Conservation (phyloP, 1,140 invertebrate species). For the Nymphalis io region DNA sequence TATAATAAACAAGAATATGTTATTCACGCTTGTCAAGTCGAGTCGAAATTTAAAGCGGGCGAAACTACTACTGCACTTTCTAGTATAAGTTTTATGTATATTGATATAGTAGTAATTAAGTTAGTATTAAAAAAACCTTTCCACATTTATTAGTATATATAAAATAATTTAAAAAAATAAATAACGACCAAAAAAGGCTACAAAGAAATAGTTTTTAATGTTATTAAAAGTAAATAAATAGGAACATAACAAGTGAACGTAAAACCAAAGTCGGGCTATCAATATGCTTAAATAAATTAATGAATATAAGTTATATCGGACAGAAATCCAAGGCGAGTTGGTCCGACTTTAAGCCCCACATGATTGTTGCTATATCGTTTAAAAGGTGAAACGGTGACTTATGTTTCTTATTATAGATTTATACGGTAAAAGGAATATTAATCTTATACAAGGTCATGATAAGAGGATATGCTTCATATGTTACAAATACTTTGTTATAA, state of each 20-base stretch:
- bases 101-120: too few relatives aligned
- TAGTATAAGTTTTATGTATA: too few relatives aligned
- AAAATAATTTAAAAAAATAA: too few relatives aligned
- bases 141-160: too few relatives aligned
- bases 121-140: too few relatives aligned
- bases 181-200: too few relatives aligned
- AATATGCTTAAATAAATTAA: constrained; percentile 6
- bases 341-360: constrained; percentile 5
- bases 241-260: neutral
- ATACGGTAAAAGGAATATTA: constrained; percentile 34
- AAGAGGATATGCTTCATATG: constrained; percentile 24
- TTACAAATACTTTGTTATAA: constrained; percentile 25
- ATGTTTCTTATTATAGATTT: constrained; percentile 10
- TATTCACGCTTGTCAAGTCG: too few relatives aligned
- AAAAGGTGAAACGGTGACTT: constrained; percentile 36
- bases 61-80: too few relatives aligned
- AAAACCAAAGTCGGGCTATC: neutral
- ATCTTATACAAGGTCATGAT: constrained; percentile 17
- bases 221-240: too few relatives aligned
- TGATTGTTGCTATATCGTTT: constrained; percentile 9
- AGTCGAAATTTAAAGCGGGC: too few relatives aligned
- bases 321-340: constrained; percentile 25
- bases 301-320: constrained; percentile 11
- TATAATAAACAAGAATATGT: too few relatives aligned
- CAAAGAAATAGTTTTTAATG: too few relatives aligned